Evolutionary conservation across 2,113 vertebrate species (phyloP).

Genomic region (Pedetes capensis): DNA sequence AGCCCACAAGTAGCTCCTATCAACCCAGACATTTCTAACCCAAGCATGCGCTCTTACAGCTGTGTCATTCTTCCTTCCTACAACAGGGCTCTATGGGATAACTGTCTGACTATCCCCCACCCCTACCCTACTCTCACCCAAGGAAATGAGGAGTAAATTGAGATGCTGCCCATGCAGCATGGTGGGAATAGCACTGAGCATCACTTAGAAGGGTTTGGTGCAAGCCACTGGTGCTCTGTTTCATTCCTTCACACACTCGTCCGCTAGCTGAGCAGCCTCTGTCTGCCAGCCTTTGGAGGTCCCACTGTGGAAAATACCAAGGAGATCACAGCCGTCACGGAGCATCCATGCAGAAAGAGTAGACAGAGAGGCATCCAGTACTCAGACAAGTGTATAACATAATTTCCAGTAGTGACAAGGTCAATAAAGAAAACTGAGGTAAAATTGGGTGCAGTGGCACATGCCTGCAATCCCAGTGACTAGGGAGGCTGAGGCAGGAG

Average conservation of each 20-base stretch:
- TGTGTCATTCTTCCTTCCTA: too few relatives aligned
- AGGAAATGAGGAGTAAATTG: too few relatives aligned
- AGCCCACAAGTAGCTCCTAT: not conserved
- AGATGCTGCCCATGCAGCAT: fast-evolving
- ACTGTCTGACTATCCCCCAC: too few relatives aligned
- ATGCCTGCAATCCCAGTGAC: too few relatives aligned
- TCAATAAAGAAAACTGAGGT: not conserved
- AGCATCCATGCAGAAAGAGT: not conserved
- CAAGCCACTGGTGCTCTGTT: fast-evolving
- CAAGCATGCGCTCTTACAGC: not conserved
- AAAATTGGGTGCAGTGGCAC: too few relatives aligned
- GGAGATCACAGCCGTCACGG: fast-evolving
- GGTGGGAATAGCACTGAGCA: not conserved
- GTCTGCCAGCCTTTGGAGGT: not conserved
- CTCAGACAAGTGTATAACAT: not conserved
- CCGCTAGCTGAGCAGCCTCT: not conserved
- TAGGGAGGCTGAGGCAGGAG: not conserved
- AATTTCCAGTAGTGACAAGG: not conserved
- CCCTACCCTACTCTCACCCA: not conserved
- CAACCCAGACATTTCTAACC: not conserved
- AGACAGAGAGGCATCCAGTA: not conserved
- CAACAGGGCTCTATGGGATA: too few relatives aligned
- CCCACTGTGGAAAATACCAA: not conserved
- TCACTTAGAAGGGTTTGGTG: too few relatives aligned
- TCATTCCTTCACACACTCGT: too few relatives aligned